phyloP scores from a whole-genome alignment of 2,797 vertebrate species.

The Babyrousa celebensis region DNA sequence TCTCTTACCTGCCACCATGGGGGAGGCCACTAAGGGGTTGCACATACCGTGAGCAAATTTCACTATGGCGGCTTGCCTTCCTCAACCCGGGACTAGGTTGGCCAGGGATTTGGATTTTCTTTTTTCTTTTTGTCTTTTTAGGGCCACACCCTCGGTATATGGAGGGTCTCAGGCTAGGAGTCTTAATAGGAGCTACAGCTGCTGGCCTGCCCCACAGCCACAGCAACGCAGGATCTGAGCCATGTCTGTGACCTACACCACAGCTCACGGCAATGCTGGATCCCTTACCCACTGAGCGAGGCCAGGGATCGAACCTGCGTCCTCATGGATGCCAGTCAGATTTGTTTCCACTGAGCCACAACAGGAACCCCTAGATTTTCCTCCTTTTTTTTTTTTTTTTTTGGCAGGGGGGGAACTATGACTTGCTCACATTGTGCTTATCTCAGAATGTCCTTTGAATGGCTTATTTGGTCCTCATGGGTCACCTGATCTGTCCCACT shows the following conservation, averaged over 20 bases:
- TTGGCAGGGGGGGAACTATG: rapidly evolving
- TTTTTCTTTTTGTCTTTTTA: not conserved
- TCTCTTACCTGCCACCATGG: not conserved
- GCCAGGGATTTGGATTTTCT: not conserved
- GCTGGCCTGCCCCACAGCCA: too few relatives aligned
- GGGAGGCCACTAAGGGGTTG: not conserved
- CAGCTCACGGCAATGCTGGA: too few relatives aligned
- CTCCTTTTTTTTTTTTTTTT: not conserved
- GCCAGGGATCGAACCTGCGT: too few relatives aligned
- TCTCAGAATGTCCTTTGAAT: constrained; percentile 59
- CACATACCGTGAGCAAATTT: not conserved
- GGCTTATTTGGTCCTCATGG: constrained; percentile 20
- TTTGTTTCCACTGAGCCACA: too few relatives aligned
- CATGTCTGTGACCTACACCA: too few relatives aligned
- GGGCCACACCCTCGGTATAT: too few relatives aligned
- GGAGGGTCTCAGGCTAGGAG: too few relatives aligned
- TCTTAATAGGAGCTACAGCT: too few relatives aligned
- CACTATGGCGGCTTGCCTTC: constrained; percentile 1
- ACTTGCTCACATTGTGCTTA: not conserved
- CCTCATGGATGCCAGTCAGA: too few relatives aligned
- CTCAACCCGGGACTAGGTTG: not conserved
- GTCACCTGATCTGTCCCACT: not conserved
- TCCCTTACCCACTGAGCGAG: too few relatives aligned
- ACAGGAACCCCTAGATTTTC: not conserved
- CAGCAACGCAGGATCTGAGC: too few relatives aligned